Evolutionary conservation across 2,888 invertebrate genomes (phyloP), one percentile per base, ranked within the genome.

Genomic region (Fissipunctia ypsillon): DNA sequence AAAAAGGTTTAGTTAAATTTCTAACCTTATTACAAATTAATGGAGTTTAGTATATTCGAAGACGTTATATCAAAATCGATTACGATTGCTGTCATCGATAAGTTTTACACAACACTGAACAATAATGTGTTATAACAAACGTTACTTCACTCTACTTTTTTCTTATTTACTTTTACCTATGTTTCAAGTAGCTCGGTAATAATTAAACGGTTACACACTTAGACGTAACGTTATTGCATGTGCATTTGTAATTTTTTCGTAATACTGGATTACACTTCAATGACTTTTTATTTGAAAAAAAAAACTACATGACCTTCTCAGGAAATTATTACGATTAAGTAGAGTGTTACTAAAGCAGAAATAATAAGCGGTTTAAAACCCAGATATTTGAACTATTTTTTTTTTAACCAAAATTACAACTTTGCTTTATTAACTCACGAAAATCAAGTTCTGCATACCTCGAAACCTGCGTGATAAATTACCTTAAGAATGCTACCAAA

Each of bases 181-280:
- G 38, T 73, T 68, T 65, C 54, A 52, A 66, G 52, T 83, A 54
- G 54, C 45, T 59, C n/a, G 31, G 48, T 71, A 48, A 66, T 64
- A 68, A 78, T 85, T 66, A 75, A 75, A 70, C n/a, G 52, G 66
- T 83, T 75, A 75, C 57, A 70, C 35, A 45, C 28, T 35, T 59
- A 68, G 56, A 80, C 76, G 76, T 83, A 76, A 83, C 52, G 38
- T 54, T 69, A 65, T 80, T 78, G 61, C 82, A 74, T 73, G 52
- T 76, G 60, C 63, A 61, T 43, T 61, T 73, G 50, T 74, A 64
- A 60, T 3, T 3, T 48, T 64, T 60, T 54, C 59, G 45, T 68
- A 48, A 59, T 43, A 66, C 28, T 56, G 3, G 12, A 25, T 80
- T 25, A 57, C 38, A 54, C 9, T 19, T 45, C 45, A 45, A 22